Evolutionary conservation across 2,113 vertebrate genomes (phyloP).

Genomic region (Pelmatolapia mariae): DNA sequence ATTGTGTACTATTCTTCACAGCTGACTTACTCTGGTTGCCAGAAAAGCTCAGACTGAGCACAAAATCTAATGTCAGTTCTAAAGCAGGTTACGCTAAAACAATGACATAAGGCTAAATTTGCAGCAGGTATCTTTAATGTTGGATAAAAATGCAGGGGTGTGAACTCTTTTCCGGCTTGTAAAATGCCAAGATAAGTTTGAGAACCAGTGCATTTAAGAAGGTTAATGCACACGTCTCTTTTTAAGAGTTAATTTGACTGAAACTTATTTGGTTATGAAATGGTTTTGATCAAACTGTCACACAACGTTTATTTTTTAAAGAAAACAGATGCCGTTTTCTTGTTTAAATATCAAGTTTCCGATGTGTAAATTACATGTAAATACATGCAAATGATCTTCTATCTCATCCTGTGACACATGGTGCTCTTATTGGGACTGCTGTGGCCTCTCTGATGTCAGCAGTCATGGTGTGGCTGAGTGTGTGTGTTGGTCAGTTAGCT

Average conservation of each 20-base stretch:
- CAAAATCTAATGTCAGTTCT: neutral
- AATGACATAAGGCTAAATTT: neutral
- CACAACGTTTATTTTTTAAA: neutral
- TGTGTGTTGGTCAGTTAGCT: neutral
- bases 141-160: accelerated
- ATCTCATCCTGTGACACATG: neutral
- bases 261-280: neutral
- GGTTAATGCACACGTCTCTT: neutral
- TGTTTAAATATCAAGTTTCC: neutral
- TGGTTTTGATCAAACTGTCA: neutral
- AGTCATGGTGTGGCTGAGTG: neutral
- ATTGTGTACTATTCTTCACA: neutral
- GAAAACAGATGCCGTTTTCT: neutral
- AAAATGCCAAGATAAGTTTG: neutral
- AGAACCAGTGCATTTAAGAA: neutral
- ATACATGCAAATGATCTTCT: neutral
- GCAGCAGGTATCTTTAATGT: neutral
- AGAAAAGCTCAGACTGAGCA: neutral
- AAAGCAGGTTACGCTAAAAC: neutral
- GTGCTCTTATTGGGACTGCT: neutral
- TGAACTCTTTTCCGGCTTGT: neutral
- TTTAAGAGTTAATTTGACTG: neutral
- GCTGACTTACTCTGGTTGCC: neutral
- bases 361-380: neutral
- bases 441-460: neutral